These are phyloP conservation scores for Stenchaetothrips biformis DNA, from an alignment of 2,888 invertebrate genomes.

Conservation along the genomic window DNA sequence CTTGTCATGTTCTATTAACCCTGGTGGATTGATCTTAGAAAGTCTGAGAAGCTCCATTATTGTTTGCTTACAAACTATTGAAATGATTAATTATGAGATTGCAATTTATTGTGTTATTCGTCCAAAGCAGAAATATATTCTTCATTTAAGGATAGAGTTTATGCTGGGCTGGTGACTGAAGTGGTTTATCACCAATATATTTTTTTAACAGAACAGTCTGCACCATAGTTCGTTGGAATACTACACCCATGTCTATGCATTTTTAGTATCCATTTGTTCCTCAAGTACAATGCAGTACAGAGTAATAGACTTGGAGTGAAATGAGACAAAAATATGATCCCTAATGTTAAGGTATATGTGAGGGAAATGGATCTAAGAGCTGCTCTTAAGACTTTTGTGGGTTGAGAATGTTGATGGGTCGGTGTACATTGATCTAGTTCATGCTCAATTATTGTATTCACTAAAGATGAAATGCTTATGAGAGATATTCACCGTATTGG, in stretches of 20 bases:
- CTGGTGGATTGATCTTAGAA: too few relatives aligned
- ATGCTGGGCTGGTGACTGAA: conserved; percentile 22
- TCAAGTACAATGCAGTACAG: neutral
- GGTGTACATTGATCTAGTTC: neutral
- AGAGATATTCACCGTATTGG: neutral
- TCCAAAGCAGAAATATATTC: conserved; percentile 15
- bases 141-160: conserved; percentile 5
- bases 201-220: conserved; percentile 19
- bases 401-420: neutral
- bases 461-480: neutral
- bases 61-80: neutral
- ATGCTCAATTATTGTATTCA: conserved; percentile 16
- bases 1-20: too few relatives aligned
- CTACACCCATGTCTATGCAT: neutral
- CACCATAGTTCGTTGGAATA: neutral
- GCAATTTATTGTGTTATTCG: conserved; percentile 12
- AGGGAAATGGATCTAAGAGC: neutral
- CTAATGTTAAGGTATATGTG: too few relatives aligned
- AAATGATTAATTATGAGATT: neutral
- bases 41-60: too few relatives aligned
- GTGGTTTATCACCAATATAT: conserved; percentile 12
- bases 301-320: neutral
- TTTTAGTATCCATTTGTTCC: neutral
- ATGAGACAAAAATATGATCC: neutral
- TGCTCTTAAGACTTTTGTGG: neutral